Evolutionary conservation across 2,888 invertebrate genomes (phyloP), one percentile per base, ranked within the genome.

Genomic region (Megaustenia siamemsis): DNA sequence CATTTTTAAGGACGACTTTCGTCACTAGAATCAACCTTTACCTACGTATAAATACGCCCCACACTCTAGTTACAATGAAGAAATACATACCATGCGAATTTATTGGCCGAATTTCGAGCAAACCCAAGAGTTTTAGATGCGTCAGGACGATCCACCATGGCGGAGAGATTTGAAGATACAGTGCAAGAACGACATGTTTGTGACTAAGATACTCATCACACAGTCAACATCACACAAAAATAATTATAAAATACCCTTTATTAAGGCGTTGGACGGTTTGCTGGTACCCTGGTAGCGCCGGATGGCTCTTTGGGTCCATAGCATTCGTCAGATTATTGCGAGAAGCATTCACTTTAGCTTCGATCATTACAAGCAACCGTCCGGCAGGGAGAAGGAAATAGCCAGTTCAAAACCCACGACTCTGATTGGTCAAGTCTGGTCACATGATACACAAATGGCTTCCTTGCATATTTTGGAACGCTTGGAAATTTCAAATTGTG

Each of bases 301-400:
- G 94, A 95, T 94, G 94, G 93, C 93, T 94, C 93, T 93, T 94
- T 91, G 94, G 94, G 93, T 94, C 95, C 95, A 95, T 95, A 93
- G 90, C 90, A 90, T 89, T 88, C 84, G 89, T 89, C 88, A 90
- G 93, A 93, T 93, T 91, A 89, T 87, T 87, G 88, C 83, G 87
- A 88, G 88, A 89, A 89, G 88, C 89, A 88, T 88, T 83, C 88
- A 88, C 88, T 88, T 92, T 90, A 88, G 90, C 90, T 90, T 90
- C 88, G 89, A 90, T 90, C 92, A 90, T 90, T 90, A 88, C 90
- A 90, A 88, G 89, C 89, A 84, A 88, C 89, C 89, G 86, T 87
- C 73, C 82, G 86, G 86, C 83, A 69, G 83, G 87, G 71, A 86
- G 86, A 75, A 86, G 83, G 84, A 73, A 66, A 28, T 83, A 88